Evolutionary conservation across 2,888 invertebrate genomes (phyloP).

Genomic region (Choreutis nemorana): DNA sequence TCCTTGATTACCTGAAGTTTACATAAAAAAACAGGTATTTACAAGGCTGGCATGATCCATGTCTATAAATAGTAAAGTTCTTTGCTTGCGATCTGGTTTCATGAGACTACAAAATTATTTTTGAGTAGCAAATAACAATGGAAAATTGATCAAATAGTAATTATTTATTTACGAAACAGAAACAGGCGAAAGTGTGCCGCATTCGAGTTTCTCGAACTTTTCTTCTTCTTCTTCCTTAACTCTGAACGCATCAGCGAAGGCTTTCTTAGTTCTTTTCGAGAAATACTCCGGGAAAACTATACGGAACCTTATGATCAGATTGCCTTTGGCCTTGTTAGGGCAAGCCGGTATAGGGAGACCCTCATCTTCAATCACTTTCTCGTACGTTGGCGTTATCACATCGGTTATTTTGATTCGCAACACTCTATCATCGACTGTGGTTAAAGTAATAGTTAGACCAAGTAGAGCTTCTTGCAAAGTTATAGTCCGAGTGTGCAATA

Average conservation of each 20-base stretch:
- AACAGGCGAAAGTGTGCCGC: constrained; percentile 32
- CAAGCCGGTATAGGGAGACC: constrained; percentile 75
- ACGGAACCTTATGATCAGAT: constrained; percentile 74
- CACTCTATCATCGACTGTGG: constrained; percentile 74
- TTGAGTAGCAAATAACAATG: too few species aligned
- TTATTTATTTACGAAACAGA: too few species aligned
- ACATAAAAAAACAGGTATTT: too few species aligned
- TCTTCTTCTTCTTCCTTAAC: constrained; percentile 36
- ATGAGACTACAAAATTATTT: too few species aligned
- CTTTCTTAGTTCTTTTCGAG: constrained; percentile 43
- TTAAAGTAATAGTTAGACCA: constrained; percentile 71
- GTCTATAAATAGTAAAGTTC: too few species aligned
- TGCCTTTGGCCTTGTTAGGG: constrained; percentile 69
- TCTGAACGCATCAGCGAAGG: constrained; percentile 47
- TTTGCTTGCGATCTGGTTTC: too few species aligned
- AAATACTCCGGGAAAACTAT: constrained; percentile 47
- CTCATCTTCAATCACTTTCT: constrained; percentile 74
- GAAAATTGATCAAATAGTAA: too few species aligned
- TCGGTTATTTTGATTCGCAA: constrained; percentile 75
- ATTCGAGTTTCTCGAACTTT: constrained; percentile 36
- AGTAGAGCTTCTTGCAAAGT: constrained; percentile 75
- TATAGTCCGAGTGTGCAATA: constrained; percentile 68
- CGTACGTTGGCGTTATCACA: constrained; percentile 73
- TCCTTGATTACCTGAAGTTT: too few species aligned
- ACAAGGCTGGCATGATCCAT: too few species aligned